Evolutionary conservation across 2,888 invertebrate genomes (phyloP), one percentile per base, ranked within the genome.

Genomic region (Podotricha telesiphe): DNA sequence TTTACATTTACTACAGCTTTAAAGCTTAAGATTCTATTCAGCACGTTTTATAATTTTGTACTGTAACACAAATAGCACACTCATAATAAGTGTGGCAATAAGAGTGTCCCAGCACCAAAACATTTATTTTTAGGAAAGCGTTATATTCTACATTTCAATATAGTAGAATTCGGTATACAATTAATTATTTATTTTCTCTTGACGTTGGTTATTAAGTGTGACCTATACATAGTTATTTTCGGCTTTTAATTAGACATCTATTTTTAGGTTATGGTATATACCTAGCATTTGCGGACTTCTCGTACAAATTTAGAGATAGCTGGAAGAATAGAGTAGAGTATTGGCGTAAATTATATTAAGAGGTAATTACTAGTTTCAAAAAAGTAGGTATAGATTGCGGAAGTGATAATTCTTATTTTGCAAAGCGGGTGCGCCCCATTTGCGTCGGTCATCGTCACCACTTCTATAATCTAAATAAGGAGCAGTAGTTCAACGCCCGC

Each of bases 401-500:
- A 91, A 91, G 88, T 75, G 76, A 83, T 84, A 80, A 83, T 85
- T 82, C 80, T 84, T 84, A 88, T 88, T 91, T 91, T 82, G 91
- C 91, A 74, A 82, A 85, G 85, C 84, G 78, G 67, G 73, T 75
- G 78, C 78, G 83, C 79, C 80, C 84, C 77, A 83, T 87, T 86
- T 87, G 83, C 84, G 83, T 83, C 85, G 86, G 86, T 85, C 87
- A 84, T 81, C 87, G 89, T 89, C 88, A 89, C 86, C 84, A 89
- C 87, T 88, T 84, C 87, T 89, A 89, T 88, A 91, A 87, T 91
- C 92, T 93, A 92, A 92, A 92, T 93, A 93, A 93, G 92, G 92
- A 89, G 88, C 91, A 89, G 87, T 91, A 90, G 92, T 91, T 93
- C 91, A 91, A 89, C 84, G 91, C 84, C 91, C 85, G 82, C 77